Base-by-base conservation (phyloP, 2,113 vertebrate genomes). In the Dipodomys stephensi region DNA sequence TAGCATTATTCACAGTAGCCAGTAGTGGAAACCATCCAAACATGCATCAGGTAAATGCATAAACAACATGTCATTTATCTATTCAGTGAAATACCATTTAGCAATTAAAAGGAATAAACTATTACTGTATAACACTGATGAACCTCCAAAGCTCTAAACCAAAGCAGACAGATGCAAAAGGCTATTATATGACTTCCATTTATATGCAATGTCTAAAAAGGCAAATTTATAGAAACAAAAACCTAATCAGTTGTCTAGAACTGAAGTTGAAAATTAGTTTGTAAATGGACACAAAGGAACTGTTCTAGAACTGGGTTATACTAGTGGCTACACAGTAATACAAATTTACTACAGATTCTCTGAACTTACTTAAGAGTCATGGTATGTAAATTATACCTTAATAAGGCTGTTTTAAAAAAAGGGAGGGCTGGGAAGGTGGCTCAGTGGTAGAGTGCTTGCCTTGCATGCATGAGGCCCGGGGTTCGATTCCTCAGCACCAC, bases 61-160 rank as follows among this genome's bases (percentile, higher is more conserved):
- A 79, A 80, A 83, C 44, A 79, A 90, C 86, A 86, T 27, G 2
- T 69, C 18, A 20, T 25, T 15, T 85, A 81, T 68, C 84, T 88
- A 73, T 20, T 44, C 27, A 85, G 88, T 23, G 20, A 13, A 86
- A 74, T 78, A 67, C 3, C 71, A 82, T 5, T 71, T 79, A 49
- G 62, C 79, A 95, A 90, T 28, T 80, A 82, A 81, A 92, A 76
- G 72, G n/a, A 93, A 94, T 30, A 44, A 83, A 83, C 25, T 46
- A 64, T 2, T 67, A 23, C 90, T 60, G 13, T 25, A 49, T 20
- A 39, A 79, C 53, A 65, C 16, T 35, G 35, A 71, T 49, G 39
- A 91, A 84, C 4, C 67, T 89, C 72, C 57, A 88, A 93, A 94
- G 53, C 44, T 60, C 53, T 79, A 83, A 81, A 87, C 57, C 8